Evolutionary conservation across 2,888 invertebrate species (phyloP).

Genomic region (Eucera pruinosa): DNA sequence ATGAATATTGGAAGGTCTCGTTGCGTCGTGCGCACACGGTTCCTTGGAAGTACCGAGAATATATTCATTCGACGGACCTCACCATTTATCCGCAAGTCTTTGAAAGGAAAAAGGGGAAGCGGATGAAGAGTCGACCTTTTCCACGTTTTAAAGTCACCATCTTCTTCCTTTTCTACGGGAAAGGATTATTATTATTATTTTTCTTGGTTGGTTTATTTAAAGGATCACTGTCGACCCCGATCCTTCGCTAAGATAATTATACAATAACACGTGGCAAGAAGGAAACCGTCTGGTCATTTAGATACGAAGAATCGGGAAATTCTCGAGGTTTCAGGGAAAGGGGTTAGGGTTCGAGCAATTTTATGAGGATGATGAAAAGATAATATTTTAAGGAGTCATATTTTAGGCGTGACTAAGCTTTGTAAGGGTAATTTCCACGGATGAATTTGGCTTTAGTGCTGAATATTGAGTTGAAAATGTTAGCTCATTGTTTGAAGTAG

Average conservation of each 20-base stretch:
- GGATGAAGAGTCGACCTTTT: conserved; percentile 1
- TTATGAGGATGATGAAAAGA: neutral
- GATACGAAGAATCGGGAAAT: neutral
- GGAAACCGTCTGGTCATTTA: neutral
- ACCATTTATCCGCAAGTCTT: conserved; percentile 40
- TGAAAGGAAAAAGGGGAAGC: conserved; percentile 10
- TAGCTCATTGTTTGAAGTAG: neutral
- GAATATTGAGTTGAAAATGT: too few species aligned
- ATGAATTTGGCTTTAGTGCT: too few species aligned
- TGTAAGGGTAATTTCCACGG: too few species aligned
- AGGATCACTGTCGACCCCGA: neutral
- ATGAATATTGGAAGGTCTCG: conserved; percentile 33
- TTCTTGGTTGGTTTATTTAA: conserved; percentile 18
- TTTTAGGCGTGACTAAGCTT: neutral
- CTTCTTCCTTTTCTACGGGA: neutral
- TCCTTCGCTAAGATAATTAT: conserved; percentile 21
- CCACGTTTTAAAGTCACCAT: conserved; percentile 1
- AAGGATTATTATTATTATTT: conserved; percentile 30
- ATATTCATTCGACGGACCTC: conserved; percentile 28
- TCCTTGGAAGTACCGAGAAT: conserved; percentile 18
- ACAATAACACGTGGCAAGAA: conserved; percentile 13
- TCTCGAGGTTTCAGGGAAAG: too few species aligned
- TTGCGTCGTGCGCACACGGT: conserved; percentile 1
- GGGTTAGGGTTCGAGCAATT: neutral
- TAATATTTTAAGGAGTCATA: neutral